Evolutionary conservation across 2,113 vertebrate species (phyloP), one percentile per base, ranked within the genome.

Genomic region (Bufo bufo): DNA sequence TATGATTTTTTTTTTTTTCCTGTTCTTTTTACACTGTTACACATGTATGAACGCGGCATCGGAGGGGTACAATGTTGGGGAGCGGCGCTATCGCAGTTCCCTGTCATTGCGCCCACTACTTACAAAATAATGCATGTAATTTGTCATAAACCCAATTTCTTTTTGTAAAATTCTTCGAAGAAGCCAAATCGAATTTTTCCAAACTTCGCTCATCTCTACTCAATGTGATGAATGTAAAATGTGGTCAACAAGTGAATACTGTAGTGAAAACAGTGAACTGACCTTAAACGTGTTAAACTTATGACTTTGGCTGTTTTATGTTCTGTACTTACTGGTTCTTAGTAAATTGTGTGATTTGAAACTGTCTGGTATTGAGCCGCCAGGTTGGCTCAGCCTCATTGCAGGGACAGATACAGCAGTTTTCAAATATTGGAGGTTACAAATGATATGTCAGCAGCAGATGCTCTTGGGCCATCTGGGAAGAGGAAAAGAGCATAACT

Each of bases 381-480:
- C 16, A 69, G 85, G 61, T 50, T 54, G 20, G 3, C 69, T 50
- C 47, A 59, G 23, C 69, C 54, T 50, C 74, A 75, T 87, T 74
- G 56, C 54, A 75, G 79, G 71, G 20, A 63, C 19, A 74, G 17
- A 87, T 75, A 63, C n/a, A 82, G 69, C 66, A 87, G 56, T 82
- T 87, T 82, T 65, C 47, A 61, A 49, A 87, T 72, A 58, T 82
- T 87, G 75, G 79, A 82, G 20, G 56, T 87, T 82, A 87, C 79
- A 82, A 82, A 87, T 82, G 79, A 82, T 52, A 87, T 82, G 86
- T 82, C 86, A 82, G 66, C 79, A 87, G 86, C 79, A 87, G 79
- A 82, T 87, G 86, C 69, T 87, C 56, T 10, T 82, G 54, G 69
- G 86, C 86, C 86, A 87, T 87, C 86, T 87, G 86, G 77, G 86